Evolutionary conservation across 2,797 vertebrate genomes (phyloP).

Genomic region (Taeniopygia guttata): DNA sequence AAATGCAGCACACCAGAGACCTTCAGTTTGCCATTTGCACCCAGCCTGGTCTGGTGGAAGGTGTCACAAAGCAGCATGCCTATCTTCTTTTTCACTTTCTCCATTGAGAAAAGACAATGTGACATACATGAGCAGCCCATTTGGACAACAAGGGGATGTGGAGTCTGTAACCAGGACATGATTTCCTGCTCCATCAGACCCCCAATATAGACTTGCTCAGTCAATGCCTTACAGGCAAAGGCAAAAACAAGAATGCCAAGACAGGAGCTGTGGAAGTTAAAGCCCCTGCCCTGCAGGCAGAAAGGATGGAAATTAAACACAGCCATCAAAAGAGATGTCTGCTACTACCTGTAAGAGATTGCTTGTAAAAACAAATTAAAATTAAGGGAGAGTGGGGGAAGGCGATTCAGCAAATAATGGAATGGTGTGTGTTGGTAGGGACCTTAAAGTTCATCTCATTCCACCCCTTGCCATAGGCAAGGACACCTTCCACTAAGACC

Average conservation of each 20-base stretch:
- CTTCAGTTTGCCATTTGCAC: not conserved
- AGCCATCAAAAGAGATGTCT: not conserved
- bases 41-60: not conserved
- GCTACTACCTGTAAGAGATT: not conserved
- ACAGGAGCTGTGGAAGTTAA: not conserved
- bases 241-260: not conserved
- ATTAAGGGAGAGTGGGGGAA: not conserved
- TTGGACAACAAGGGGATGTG: not conserved
- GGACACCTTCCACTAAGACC: not conserved
- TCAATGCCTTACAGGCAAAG: not conserved
- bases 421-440: not conserved
- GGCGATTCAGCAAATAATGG: not conserved
- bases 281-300: not conserved
- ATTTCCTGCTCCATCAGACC: not conserved
- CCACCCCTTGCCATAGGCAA: not conserved
- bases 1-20: not conserved
- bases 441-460: not conserved
- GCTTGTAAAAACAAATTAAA: not conserved
- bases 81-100: not conserved
- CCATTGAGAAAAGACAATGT: not conserved
- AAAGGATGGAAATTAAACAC: not conserved
- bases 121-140: not conserved
- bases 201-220: rapidly evolving
- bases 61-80: not conserved
- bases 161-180: not conserved